A percentile compares a stretch with the other conserved stretches of the same genome.
phyloP scores from a whole-genome alignment of 35 echinoderm and acorn worm species.

The Lytechinus pictus region DNA sequence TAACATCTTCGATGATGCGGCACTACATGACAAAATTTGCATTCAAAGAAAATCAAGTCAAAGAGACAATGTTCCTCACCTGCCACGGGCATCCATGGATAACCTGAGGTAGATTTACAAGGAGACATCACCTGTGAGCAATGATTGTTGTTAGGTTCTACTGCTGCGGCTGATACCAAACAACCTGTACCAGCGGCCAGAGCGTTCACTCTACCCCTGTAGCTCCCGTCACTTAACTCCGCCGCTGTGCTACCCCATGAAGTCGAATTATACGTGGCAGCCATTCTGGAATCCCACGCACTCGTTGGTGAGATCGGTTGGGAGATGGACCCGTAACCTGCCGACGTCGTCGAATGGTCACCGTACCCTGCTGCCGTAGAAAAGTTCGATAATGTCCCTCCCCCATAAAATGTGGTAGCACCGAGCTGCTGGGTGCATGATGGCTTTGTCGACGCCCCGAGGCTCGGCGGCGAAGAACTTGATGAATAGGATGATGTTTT shows the following conservation, averaged over 20 bases:
- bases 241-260: constrained; percentile 60
- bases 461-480: constrained; percentile 23
- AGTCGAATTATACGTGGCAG: constrained; percentile 39
- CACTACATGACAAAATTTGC: neutral
- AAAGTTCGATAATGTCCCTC: constrained; percentile 33
- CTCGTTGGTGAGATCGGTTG: constrained; percentile 56
- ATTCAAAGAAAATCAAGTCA: neutral
- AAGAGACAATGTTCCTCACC: neutral
- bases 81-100: constrained; percentile 62
- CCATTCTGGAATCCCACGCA: constrained; percentile 57
- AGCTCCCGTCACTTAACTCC: constrained; percentile 45
- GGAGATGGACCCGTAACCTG: constrained; percentile 46
- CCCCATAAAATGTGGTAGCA: neutral
- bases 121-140: constrained; percentile 52
- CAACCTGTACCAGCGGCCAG: constrained; percentile 36
- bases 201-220: constrained; percentile 42
- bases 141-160: constrained; percentile 61
- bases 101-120: constrained; percentile 50
- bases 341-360: constrained; percentile 21
- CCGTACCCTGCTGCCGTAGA: constrained; percentile 15
- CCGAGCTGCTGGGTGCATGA: constrained; percentile 49
- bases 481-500: constrained; percentile 33
- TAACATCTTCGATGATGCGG: neutral
- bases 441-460: neutral
- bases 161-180: constrained; percentile 4